Percentiles rank a stretch among this genome's conserved stretches.
Conservation (phyloP, 1,140 invertebrate genomes). For the Drosophila kanapiae region DNA sequence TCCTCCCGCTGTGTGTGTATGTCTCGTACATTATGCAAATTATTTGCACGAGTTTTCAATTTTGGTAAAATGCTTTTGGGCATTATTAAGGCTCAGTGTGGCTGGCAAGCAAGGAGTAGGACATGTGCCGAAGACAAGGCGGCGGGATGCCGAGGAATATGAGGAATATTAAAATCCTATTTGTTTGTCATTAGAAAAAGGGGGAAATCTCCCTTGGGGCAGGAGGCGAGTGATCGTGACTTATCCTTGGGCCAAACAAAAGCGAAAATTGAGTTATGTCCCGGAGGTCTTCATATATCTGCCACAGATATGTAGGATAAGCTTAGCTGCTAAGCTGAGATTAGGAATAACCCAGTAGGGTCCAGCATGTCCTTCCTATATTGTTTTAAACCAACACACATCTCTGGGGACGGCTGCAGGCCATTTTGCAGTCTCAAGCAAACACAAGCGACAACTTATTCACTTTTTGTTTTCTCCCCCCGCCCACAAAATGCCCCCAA, state of each 20-base stretch:
- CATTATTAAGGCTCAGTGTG: conserved; percentile 55
- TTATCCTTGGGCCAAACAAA: conserved; percentile 30
- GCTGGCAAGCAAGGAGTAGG: conserved; percentile 7
- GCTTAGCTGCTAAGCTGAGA: conserved; percentile 34
- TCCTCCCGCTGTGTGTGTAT: conserved; percentile 11
- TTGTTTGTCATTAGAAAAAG: conserved; percentile 34
- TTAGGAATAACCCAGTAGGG: conserved; percentile 32
- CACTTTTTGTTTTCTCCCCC: conserved; percentile 64
- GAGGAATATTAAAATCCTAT: conserved; percentile 80
- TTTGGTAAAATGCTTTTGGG: conserved; percentile 76
- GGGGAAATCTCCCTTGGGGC: conserved; percentile 1
- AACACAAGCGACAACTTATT: conserved; percentile 77
- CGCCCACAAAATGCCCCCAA: conserved; percentile 58
- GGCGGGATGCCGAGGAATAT: conserved; percentile 54
- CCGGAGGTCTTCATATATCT: conserved; percentile 17
- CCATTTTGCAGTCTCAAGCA: conserved; percentile 56
- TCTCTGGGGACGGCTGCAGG: conserved; percentile 16
- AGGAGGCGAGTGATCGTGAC: conserved; percentile 20
- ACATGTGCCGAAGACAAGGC: conserved; percentile 29
- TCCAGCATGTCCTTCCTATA: background rate
- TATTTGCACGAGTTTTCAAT: conserved; percentile 82
- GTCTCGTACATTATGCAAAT: conserved; percentile 73
- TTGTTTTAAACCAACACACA: conserved; percentile 42
- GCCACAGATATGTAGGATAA: conserved; percentile 39
- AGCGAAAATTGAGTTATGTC: conserved; percentile 59